A percentile compares a stretch with the other conserved stretches of the same genome.
Evolutionary conservation across 2,888 invertebrate genomes (phyloP).

Genomic region (Cryptocephalus moraei): DNA sequence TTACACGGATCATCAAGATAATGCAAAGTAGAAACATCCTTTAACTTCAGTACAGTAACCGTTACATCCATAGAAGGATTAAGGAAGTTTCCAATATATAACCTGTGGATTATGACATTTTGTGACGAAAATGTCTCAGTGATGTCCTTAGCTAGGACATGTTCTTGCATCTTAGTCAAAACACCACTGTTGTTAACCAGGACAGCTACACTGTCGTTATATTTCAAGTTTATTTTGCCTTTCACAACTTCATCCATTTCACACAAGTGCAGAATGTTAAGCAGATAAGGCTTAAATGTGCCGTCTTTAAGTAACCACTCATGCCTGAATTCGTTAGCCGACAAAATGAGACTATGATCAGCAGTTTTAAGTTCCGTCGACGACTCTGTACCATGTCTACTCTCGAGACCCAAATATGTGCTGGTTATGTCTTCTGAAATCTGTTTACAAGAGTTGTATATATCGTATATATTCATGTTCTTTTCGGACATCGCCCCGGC

Average conservation of each 20-base stretch:
- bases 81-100: conserved; percentile 21
- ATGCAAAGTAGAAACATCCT: conserved; percentile 39
- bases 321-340: too few relatives aligned
- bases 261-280: not conserved
- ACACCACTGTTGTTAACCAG: conserved; percentile 69
- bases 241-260: conserved; percentile 5
- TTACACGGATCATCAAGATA: conserved; percentile 49
- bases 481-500: conserved; percentile 65
- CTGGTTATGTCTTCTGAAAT: conserved; percentile 45
- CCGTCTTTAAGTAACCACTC: too few relatives aligned
- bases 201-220: conserved; percentile 42
- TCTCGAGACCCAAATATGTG: too few relatives aligned
- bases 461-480: conserved; percentile 47
- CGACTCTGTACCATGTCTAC: too few relatives aligned
- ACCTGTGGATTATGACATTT: conserved; percentile 16
- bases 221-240: conserved; percentile 6
- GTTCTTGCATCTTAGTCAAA: conserved; percentile 65
- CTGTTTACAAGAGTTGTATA: conserved; percentile 41
- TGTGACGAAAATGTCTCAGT: conserved; percentile 22
- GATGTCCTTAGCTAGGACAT: conserved; percentile 41
- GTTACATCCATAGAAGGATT: conserved; percentile 27
- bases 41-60: conserved; percentile 55
- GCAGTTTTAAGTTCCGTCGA: too few relatives aligned
- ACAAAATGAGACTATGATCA: too few relatives aligned
- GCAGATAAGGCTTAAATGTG: too few relatives aligned